A percentile compares a stretch with the other conserved stretches of the same genome.
These are phyloP conservation scores for Willisornis vidua DNA, from an alignment of 2,113 vertebrate genomes.

Conservation along the genomic window DNA sequence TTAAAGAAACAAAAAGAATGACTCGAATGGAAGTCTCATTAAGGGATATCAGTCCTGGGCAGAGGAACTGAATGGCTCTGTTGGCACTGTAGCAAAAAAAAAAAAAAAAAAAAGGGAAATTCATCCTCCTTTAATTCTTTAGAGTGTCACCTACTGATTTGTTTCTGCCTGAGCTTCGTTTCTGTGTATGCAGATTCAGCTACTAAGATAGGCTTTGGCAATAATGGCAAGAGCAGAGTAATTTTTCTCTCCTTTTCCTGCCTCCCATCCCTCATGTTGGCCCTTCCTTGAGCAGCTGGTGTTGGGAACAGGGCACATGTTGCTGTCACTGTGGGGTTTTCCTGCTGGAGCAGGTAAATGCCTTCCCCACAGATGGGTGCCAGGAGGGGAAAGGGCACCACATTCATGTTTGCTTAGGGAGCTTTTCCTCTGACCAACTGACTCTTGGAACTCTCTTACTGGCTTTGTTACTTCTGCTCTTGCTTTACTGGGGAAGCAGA, in stretches of 20 bases:
- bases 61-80: neutral
- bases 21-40: neutral
- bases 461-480: neutral
- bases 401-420: neutral
- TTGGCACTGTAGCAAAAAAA: neutral
- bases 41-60: neutral
- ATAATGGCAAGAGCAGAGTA: neutral
- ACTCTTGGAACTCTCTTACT: neutral
- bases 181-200: neutral
- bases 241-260: neutral
- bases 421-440: neutral
- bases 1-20: neutral
- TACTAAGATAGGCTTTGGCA: neutral
- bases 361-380: neutral
- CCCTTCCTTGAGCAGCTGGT: neutral
- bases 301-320: fast-evolving
- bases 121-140: neutral
- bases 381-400: neutral
- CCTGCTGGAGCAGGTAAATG: neutral
- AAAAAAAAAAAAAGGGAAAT: neutral
- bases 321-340: neutral
- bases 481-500: neutral
- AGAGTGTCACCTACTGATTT: neutral
- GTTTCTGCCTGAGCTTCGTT: neutral
- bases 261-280: neutral